Evolutionary conservation across 2,113 vertebrate genomes (phyloP), one percentile per base, ranked within the genome.

Genomic region (Tragulus kanchil): DNA sequence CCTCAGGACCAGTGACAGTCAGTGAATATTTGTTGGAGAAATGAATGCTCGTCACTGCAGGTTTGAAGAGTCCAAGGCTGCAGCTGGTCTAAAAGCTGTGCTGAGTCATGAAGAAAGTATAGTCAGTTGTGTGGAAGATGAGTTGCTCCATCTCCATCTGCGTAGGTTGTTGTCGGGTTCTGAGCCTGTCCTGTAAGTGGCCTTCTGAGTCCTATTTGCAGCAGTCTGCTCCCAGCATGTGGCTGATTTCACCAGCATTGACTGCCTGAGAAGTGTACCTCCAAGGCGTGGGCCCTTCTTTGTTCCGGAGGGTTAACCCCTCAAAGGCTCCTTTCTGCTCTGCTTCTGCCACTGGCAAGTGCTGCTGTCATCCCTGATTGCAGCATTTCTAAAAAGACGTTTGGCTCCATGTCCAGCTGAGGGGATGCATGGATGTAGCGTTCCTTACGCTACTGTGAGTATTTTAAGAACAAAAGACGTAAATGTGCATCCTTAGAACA

Each of bases 91-190:
- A 28, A 23, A 64, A 23, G 50, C 50, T 5, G 6, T 59, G 45
- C 21, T 19, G 17, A 8, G 19, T 62, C 89, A 45, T 0, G 25
- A 58, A n/a, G 36, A 62, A 59, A 48, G 69, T 8, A 3, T 17
- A 16, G 1, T 6, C 4, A 8, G 0, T 11, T 5, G 50, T 0
- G 19, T 2, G 21, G 26, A 36, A 15, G 3, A 0, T 2, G 6
- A 17, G 2, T 9, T 56, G 7, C 2, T 8, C 21, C 11, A 2
- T 21, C 13, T 79, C 79, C 42, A 8, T 10, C 19, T 67, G 36
- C 12, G 12, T 12, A 8, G 59, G 42, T 7, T 58, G 17, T 48
- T 14, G 1, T 12, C 31, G 23, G 1, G 11, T 25, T 19, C 28
- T 12, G 15, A n/a, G 58, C 3, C n/a, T 62, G 19, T 61, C 23